phyloP scores from a whole-genome alignment of 2,113 vertebrate genomes.

The Pedetes capensis region DNA sequence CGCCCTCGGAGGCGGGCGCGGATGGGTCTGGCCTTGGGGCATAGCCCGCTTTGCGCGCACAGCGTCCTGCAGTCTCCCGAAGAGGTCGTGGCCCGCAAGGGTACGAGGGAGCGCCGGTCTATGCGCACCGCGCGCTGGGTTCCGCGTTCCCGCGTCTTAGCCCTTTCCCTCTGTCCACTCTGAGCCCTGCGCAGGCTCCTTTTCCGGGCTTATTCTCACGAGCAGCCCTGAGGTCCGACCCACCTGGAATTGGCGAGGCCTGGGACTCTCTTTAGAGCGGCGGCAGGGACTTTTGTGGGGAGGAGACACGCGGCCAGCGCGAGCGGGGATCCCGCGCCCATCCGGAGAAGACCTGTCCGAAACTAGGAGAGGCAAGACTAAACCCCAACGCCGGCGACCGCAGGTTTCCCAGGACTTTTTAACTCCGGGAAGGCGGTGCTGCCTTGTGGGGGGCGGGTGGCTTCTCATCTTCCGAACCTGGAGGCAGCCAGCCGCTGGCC shows the following conservation, averaged over 20 bases:
- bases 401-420: neutral
- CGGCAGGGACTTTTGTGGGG: neutral
- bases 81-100: neutral
- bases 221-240: too few relatives aligned
- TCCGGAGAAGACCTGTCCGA: too few relatives aligned
- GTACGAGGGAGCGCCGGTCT: too few relatives aligned
- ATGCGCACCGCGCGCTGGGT: accelerated
- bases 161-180: too few relatives aligned
- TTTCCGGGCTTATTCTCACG: accelerated
- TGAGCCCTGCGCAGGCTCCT: neutral
- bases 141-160: neutral
- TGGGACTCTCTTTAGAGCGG: neutral
- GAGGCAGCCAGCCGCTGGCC: neutral
- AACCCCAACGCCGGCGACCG: accelerated
- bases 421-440: neutral
- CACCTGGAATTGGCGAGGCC: neutral
- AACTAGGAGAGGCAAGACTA: neutral
- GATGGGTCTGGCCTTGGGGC: accelerated
- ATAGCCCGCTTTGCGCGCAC: neutral
- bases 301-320: neutral
- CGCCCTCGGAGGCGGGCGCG: neutral
- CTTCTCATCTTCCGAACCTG: neutral
- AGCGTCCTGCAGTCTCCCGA: accelerated
- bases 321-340: accelerated
- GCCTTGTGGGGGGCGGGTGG: neutral